phyloP scores from a whole-genome alignment of 2,113 vertebrate genomes.

The Osmerus eperlanus region DNA sequence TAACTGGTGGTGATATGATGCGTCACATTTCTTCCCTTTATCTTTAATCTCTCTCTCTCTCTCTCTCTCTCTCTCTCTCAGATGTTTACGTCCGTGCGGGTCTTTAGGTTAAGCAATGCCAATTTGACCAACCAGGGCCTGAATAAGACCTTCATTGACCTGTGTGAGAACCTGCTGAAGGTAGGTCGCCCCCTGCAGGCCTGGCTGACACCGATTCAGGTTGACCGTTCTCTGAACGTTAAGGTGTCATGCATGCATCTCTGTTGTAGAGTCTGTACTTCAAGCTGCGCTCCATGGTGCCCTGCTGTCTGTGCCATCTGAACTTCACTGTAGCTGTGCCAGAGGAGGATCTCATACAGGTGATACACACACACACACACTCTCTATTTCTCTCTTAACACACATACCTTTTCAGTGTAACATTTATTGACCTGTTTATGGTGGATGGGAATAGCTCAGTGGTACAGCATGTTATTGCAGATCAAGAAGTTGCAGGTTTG shows the following conservation, averaged over 20 bases:
- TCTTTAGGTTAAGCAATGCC: conserved; percentile 84
- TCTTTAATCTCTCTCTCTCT: conserved; percentile 17
- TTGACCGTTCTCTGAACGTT: not conserved
- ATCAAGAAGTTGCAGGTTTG: too few relatives aligned
- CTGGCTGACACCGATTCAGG: not conserved
- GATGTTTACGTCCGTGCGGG: conserved; percentile 98
- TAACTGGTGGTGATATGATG: not conserved
- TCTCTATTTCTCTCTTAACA: too few relatives aligned
- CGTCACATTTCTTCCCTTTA: too few relatives aligned
- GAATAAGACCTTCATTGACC: conserved; percentile 95
- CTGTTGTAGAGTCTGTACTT: conserved; percentile 91
- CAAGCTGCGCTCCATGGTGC: conserved; percentile 94
- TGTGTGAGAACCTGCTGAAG: conserved; percentile 97
- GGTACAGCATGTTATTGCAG: too few relatives aligned
- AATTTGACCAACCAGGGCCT: conserved; percentile 93
- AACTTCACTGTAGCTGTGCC: conserved; percentile 96
- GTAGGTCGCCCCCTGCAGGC: conserved; percentile 61
- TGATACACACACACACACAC: conserved; percentile 37
- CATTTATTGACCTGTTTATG: too few relatives aligned
- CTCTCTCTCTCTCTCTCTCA: conserved; percentile 45
- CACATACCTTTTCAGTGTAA: too few relatives aligned
- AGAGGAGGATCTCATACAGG: conserved; percentile 97
- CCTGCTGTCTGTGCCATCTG: conserved; percentile 95
- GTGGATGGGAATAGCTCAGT: too few relatives aligned
- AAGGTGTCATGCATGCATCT: not conserved